Evolutionary conservation across 2,888 invertebrate genomes (phyloP).

Genomic region (Tipula vernalis): DNA sequence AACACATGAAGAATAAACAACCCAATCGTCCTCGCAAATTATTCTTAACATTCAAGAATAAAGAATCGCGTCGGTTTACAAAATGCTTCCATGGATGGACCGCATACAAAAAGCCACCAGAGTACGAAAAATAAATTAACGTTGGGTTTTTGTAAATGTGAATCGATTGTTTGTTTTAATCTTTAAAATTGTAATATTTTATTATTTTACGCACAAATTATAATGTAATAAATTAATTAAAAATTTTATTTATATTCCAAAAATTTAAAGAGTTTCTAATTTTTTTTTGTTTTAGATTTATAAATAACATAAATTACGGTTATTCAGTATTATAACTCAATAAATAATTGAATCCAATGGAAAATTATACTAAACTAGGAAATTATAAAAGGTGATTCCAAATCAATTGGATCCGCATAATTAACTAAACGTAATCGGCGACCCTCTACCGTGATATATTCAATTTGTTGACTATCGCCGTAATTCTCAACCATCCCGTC

Average conservation of each 20-base stretch:
- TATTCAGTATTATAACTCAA: not conserved
- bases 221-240: not conserved
- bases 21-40: constrained; percentile 82
- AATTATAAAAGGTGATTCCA: not conserved
- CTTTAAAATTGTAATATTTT: not conserved
- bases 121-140: constrained; percentile 17
- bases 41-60: constrained; percentile 88
- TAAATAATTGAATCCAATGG: not conserved
- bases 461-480: not conserved
- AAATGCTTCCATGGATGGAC: constrained; percentile 99
- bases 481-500: not conserved
- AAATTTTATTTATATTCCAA: not conserved
- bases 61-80: constrained; percentile 87
- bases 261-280: not conserved
- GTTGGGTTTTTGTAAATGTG: not conserved
- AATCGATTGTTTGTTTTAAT: not conserved
- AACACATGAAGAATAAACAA: constrained; percentile 91
- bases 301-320: not conserved
- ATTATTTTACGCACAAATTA: not conserved
- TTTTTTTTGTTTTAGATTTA: not conserved
- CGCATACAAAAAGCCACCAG: constrained; percentile 50
- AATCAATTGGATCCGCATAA: constrained; percentile 8
- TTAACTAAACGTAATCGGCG: not conserved
- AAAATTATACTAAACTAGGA: not conserved
- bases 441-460: constrained; percentile 4